phyloP scores from a whole-genome alignment of 1,140 invertebrate species.

The Carcinoscorpius rotundicauda region DNA sequence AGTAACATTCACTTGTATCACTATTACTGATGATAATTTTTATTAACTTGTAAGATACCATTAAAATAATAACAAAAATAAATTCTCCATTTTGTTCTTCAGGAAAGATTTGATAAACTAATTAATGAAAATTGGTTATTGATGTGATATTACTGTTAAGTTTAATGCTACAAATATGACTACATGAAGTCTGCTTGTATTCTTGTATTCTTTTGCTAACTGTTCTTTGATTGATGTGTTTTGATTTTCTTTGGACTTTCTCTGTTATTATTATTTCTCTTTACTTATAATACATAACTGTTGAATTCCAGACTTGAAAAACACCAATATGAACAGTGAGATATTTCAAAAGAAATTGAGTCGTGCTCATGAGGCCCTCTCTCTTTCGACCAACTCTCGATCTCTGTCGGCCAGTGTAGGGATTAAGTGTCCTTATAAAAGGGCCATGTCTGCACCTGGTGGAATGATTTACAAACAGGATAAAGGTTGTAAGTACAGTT shows the following conservation, averaged over 20 bases:
- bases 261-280: not conserved
- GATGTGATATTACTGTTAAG: too few species aligned
- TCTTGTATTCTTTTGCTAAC: not conserved
- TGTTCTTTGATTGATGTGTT: not conserved
- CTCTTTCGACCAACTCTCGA: constrained; percentile 47
- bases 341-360: constrained; percentile 74
- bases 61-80: too few species aligned
- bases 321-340: constrained; percentile 79
- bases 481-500: constrained; percentile 48
- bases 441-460: constrained; percentile 79
- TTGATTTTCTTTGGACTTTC: not conserved
- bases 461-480: constrained; percentile 64
- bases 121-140: too few species aligned
- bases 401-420: constrained; percentile 82
- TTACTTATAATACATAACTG: constrained; percentile 1
- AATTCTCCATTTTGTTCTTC: too few species aligned
- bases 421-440: constrained; percentile 87
- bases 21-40: too few species aligned
- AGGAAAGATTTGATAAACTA: too few species aligned
- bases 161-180: too few species aligned
- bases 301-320: constrained; percentile 58
- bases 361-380: constrained; percentile 77
- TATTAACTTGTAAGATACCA: too few species aligned
- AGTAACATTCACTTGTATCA: too few species aligned
- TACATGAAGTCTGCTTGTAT: not conserved